A percentile compares a stretch with the other conserved stretches of the same genome.
Conservation (phyloP, 2,888 invertebrate genomes). For the Watsonalla cultraria region DNA sequence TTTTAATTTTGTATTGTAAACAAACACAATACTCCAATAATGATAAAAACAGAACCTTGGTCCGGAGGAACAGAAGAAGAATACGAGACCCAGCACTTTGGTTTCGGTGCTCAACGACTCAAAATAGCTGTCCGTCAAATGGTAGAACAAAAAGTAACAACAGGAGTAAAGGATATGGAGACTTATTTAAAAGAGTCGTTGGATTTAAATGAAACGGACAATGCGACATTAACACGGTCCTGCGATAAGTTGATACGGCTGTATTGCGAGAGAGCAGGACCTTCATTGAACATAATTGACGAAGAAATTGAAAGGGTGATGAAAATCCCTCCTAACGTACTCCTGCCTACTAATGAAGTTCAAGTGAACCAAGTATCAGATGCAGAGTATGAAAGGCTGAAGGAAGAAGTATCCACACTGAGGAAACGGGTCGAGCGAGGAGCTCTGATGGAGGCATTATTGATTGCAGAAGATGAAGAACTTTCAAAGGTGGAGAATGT, state of each 20-base stretch:
- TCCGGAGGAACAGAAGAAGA: conserved; percentile 66
- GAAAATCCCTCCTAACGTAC: conserved; percentile 55
- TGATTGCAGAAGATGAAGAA: conserved; percentile 60
- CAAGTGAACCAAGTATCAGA: conserved; percentile 53
- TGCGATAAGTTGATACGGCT: conserved; percentile 59
- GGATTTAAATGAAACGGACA: conserved; percentile 62
- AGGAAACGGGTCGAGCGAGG: conserved; percentile 57
- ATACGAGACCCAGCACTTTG: conserved; percentile 71
- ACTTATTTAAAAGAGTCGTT: conserved; percentile 51
- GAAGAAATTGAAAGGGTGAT: conserved; percentile 58
- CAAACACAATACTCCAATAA: conserved; percentile 15
- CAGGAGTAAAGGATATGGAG: conserved; percentile 62
- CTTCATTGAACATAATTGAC: conserved; percentile 54
- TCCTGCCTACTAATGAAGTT: conserved; percentile 63
- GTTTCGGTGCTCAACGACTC: conserved; percentile 66
- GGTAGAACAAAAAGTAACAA: conserved; percentile 65
- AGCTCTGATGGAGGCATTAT: conserved; percentile 60
- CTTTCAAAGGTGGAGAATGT: conserved; percentile 52
- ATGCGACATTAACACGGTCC: conserved; percentile 48
- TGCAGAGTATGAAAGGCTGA: conserved; percentile 52
- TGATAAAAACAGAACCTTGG: conserved; percentile 60
- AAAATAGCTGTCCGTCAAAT: conserved; percentile 68
- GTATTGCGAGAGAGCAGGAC: conserved; percentile 59
- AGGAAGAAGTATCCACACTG: conserved; percentile 51
- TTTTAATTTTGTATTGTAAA: too few species aligned